Percentiles rank a stretch among this genome's conserved stretches.
phyloP scores from a whole-genome alignment of 2,888 invertebrate genomes.

The Sarcophaga subvicina region DNA sequence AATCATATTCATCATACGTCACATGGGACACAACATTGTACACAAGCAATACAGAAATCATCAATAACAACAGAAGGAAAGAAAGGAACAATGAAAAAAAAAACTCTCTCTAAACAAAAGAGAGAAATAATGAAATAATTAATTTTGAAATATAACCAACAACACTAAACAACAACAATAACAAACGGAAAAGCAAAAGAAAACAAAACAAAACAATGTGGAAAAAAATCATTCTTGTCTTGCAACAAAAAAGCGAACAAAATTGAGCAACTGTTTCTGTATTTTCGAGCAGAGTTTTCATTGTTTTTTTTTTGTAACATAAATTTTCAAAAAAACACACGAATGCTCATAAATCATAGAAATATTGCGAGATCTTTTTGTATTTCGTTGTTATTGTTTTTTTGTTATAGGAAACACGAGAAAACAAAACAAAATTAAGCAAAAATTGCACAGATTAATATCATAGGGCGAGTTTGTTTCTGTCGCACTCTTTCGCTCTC shows the following conservation, averaged over 20 bases:
- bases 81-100: not conserved
- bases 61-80: conserved; percentile 1
- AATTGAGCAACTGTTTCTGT: conserved; percentile 45
- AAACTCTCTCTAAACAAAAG: not conserved
- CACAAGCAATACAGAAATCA: not conserved
- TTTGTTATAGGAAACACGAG: not conserved
- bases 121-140: conserved; percentile 55
- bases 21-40: not conserved
- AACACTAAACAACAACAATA: not conserved
- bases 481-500: not conserved
- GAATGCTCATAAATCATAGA: conserved; percentile 54
- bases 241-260: not conserved
- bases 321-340: conserved; percentile 23
- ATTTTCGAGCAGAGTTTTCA: not conserved
- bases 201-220: conserved; percentile 6
- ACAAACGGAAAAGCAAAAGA: not conserved
- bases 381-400: conserved; percentile 6
- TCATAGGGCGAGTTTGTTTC: not conserved
- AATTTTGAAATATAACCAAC: conserved; percentile 38
- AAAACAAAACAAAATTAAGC: conserved; percentile 8
- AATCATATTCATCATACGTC: conserved; percentile 60
- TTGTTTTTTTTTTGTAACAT: too few species aligned
- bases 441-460: conserved; percentile 31
- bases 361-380: conserved; percentile 21
- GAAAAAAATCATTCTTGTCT: not conserved